These are phyloP conservation scores for Diarsia mendica DNA, from an alignment of 2,888 invertebrate genomes.

Conservation along the genomic window DNA sequence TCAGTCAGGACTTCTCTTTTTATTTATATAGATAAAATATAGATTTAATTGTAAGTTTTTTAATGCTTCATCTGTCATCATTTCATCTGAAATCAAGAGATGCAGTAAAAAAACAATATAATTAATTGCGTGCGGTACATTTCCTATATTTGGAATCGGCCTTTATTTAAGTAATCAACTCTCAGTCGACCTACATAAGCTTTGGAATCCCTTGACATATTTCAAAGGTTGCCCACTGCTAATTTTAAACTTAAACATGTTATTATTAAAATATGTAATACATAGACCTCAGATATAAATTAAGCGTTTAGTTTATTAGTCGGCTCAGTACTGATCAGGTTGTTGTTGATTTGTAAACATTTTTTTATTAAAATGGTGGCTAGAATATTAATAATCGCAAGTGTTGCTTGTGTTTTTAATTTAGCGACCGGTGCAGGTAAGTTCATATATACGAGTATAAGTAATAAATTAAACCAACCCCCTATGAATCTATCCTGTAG, in stretches of 20 bases:
- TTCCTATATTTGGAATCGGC: neutral
- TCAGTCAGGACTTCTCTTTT: no score
- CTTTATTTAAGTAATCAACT: neutral
- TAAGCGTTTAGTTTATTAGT: neutral
- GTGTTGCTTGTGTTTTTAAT: conserved; percentile 16
- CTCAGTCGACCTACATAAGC: neutral
- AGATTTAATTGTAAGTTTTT: neutral
- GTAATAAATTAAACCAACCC: neutral
- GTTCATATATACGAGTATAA: neutral
- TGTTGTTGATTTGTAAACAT: neutral
- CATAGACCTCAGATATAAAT: conserved; percentile 17
- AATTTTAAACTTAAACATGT: neutral
- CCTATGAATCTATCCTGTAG: neutral
- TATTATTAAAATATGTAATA: neutral
- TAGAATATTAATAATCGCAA: conserved; percentile 31
- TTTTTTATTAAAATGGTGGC: conserved; percentile 30
- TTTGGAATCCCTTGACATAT: conserved; percentile 16
- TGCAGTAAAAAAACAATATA: neutral
- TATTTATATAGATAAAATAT: no score
- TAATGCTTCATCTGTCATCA: neutral
- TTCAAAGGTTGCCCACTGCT: neutral
- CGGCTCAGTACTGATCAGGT: conserved; percentile 1
- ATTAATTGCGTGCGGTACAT: neutral
- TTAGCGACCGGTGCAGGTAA: conserved; percentile 34
- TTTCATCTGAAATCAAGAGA: neutral